Conservation (phyloP, 1,140 invertebrate species). For the Oryctes rhinoceros region DNA sequence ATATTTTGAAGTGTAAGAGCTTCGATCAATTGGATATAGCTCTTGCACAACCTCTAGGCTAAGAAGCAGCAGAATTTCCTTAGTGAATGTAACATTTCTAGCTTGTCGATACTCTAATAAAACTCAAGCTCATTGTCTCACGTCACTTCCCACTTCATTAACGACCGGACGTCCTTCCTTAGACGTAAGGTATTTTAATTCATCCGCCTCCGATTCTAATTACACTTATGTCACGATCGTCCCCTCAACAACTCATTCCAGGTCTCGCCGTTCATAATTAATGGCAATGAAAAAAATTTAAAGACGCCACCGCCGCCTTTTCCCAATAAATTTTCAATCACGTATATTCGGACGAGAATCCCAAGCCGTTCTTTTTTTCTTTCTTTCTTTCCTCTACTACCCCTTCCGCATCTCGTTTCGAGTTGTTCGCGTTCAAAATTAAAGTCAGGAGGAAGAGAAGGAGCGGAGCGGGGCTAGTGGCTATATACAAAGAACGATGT, state of each 20-base stretch:
- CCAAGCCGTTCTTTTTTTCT: background rate
- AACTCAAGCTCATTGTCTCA: no score
- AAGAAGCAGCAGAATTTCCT: no score
- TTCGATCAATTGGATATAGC: no score
- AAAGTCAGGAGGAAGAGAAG: background rate
- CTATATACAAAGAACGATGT: background rate
- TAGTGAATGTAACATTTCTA: no score
- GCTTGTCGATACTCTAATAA: no score
- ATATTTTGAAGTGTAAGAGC: no score
- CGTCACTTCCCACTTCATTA: no score
- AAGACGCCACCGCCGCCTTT: background rate
- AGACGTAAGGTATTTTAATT: conserved; percentile 14
- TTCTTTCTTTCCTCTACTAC: background rate
- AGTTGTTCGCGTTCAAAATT: conserved; percentile 19
- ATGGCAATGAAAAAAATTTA: conserved; percentile 34
- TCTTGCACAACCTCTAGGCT: no score
- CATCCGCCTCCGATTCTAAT: conserved; percentile 9
- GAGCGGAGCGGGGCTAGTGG: background rate
- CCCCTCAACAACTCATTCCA: background rate
- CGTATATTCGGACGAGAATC: conserved; percentile 23
- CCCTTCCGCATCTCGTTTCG: background rate
- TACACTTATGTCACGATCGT: conserved; percentile 29
- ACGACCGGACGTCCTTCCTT: background rate
- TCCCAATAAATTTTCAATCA: conserved; percentile 33
- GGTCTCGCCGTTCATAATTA: background rate